phyloP scores from a whole-genome alignment of 2,113 vertebrate species.

The Bos indicus region DNA sequence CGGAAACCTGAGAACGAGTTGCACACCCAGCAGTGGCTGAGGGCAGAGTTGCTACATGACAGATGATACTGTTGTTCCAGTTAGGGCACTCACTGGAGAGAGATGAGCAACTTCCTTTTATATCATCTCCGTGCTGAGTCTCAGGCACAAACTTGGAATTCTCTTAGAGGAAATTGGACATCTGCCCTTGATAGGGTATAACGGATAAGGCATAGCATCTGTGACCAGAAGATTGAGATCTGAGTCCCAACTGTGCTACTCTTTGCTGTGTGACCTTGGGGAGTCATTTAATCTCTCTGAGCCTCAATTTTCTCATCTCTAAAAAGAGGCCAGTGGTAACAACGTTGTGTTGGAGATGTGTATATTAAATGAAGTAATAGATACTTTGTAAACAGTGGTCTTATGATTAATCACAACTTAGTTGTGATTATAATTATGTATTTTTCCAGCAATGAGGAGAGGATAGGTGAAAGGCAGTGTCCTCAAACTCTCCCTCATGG shows the following conservation, averaged over 20 bases:
- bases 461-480: background rate
- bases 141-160: background rate
- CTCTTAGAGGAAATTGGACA: background rate
- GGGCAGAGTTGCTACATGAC: background rate
- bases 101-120: background rate
- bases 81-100: background rate
- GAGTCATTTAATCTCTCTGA: background rate
- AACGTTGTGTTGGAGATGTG: background rate
- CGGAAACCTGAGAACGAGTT: background rate
- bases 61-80: background rate
- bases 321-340: background rate
- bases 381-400: background rate
- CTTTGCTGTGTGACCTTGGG: constrained; percentile 9
- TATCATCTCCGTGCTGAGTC: background rate
- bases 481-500: background rate
- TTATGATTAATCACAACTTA: background rate
- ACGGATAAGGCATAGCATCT: background rate
- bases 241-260: background rate
- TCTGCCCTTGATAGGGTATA: background rate
- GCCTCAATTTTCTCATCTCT: background rate
- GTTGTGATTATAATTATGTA: background rate
- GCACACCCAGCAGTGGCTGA: background rate
- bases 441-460: background rate
- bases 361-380: background rate
- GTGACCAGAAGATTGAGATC: background rate